Evolutionary conservation across 2,888 invertebrate genomes (phyloP).

Genomic region (Drosophila helvetica): DNA sequence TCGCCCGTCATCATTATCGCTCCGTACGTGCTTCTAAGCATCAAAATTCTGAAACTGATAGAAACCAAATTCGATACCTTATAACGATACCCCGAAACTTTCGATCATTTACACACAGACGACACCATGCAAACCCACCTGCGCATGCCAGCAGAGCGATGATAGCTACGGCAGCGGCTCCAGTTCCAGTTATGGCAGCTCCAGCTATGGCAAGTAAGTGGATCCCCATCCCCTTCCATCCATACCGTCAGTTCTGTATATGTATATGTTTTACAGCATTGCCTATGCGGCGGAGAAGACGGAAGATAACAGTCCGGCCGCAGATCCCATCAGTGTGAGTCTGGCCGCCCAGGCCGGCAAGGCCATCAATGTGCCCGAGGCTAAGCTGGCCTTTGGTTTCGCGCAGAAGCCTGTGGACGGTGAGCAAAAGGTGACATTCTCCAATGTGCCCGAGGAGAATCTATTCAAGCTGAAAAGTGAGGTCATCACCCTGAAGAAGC

Average conservation of each 20-base stretch:
- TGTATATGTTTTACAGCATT: slow-evolving; percentile 40
- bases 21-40: slow-evolving; percentile 60
- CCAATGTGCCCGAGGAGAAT: slow-evolving; percentile 85
- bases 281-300: slow-evolving; percentile 47
- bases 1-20: slow-evolving; percentile 57
- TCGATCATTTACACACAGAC: slow-evolving; percentile 61
- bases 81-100: slow-evolving; percentile 32
- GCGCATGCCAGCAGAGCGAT: slow-evolving; percentile 48
- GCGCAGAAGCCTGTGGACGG: slow-evolving; percentile 84
- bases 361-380: slow-evolving; percentile 84
- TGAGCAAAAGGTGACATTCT: slow-evolving; percentile 69
- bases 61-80: slow-evolving; percentile 29
- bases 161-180: slow-evolving; percentile 51
- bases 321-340: slow-evolving; percentile 85
- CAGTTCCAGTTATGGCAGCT: slow-evolving; percentile 47
- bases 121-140: slow-evolving; percentile 65
- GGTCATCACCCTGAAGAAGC: slow-evolving; percentile 84
- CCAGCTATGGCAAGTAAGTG: slow-evolving; percentile 59
- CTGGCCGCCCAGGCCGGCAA: slow-evolving; percentile 84
- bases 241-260: neutral
- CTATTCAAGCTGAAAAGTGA: slow-evolving; percentile 85
- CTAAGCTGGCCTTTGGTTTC: slow-evolving; percentile 85
- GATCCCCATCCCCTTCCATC: neutral
- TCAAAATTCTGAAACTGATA: slow-evolving; percentile 37
- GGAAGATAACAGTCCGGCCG: slow-evolving; percentile 76